Percentiles rank a stretch among this genome's conserved stretches.
Conservation (phyloP, 2,888 invertebrate species). For the Lochmaea capreae region DNA sequence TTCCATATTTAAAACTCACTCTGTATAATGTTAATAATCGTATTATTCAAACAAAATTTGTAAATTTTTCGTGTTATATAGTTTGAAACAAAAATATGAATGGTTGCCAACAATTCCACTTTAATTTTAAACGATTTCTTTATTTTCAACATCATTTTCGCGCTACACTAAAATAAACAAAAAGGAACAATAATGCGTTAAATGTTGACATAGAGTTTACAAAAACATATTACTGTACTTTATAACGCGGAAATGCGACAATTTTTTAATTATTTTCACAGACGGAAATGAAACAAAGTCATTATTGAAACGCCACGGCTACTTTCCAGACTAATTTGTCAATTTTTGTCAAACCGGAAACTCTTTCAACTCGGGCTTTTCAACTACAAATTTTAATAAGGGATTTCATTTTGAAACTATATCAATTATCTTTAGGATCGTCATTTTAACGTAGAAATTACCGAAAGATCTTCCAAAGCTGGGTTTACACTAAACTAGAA, state of each 20-base stretch:
- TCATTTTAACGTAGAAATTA: no score
- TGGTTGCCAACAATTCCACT: conserved; percentile 47
- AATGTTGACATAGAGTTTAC: conserved; percentile 10
- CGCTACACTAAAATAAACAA: conserved; percentile 15
- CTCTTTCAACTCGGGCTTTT: no score
- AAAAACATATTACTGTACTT: conserved; percentile 10
- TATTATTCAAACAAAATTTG: conserved; percentile 2
- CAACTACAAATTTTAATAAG: no score
- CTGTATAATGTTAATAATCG: not conserved
- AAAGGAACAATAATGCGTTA: conserved; percentile 5
- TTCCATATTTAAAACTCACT: no score
- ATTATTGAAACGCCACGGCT: not conserved
- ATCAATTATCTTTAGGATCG: no score
- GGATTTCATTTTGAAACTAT: no score
- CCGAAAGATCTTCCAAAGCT: no score
- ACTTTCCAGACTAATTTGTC: no score
- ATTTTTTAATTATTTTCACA: not conserved
- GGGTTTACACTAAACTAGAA: no score
- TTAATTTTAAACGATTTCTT: conserved; percentile 48
- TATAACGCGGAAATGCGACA: conserved; percentile 3
- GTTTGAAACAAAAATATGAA: conserved; percentile 41
- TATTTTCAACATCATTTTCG: conserved; percentile 33
- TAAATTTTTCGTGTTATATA: conserved; percentile 21
- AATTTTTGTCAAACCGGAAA: no score
- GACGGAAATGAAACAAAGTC: not conserved